Conservation (phyloP, 2,113 vertebrate genomes). For the Odocoileus virginianus region DNA sequence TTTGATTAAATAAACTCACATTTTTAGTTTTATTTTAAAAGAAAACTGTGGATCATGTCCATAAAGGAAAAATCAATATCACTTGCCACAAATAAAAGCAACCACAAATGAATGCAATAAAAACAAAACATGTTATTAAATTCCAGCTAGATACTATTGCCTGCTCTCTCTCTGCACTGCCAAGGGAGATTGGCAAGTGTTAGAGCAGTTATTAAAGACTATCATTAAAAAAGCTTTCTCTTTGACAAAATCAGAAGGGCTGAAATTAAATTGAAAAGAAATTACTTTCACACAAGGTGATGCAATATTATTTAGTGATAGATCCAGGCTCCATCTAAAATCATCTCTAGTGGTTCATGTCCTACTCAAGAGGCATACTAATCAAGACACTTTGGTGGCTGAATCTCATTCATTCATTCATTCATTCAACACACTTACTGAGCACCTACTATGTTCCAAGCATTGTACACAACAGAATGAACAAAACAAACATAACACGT, state of each 20-base stretch:
- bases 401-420: neutral
- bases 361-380: neutral
- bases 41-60: neutral
- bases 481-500: neutral
- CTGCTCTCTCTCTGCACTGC: neutral
- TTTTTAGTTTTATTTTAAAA: conserved; percentile 40
- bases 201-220: neutral
- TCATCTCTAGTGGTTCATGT: neutral
- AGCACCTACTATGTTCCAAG: neutral
- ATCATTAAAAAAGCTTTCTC: neutral
- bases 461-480: neutral
- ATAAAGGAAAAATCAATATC: neutral
- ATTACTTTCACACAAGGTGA: neutral
- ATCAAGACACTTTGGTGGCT: neutral
- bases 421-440: neutral
- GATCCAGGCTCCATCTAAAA: neutral
- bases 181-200: neutral
- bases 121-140: conserved; percentile 14
- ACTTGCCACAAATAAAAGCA: neutral
- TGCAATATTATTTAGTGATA: neutral
- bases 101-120: neutral
- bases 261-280: neutral
- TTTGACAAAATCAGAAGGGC: conserved; percentile 5
- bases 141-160: neutral
- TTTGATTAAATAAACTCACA: neutral